Conservation (phyloP, 2,888 invertebrate genomes). For the Monochamus alternatus region DNA sequence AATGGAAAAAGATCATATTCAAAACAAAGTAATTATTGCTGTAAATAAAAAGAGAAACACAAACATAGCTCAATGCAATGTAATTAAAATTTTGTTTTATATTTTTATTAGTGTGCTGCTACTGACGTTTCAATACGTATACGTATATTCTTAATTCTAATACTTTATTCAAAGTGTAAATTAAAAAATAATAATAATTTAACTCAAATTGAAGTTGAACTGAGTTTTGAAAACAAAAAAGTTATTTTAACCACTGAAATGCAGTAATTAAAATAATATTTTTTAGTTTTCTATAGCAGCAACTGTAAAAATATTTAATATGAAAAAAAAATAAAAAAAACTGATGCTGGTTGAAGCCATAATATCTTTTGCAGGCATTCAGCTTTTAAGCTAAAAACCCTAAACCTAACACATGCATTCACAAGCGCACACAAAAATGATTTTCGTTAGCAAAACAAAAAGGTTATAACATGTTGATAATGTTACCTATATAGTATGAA, state of each 20-base stretch:
- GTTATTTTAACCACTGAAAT: too few relatives aligned
- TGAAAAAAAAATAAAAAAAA: background rate
- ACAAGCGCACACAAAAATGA: conserved; percentile 67
- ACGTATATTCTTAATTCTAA: background rate
- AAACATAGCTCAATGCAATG: too few relatives aligned
- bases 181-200: too few relatives aligned
- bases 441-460: conserved; percentile 63
- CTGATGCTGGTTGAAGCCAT: conserved; percentile 10
- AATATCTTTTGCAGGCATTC: conserved; percentile 35
- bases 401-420: conserved; percentile 70
- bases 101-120: background rate
- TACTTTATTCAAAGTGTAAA: too few relatives aligned
- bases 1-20: background rate
- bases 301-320: background rate
- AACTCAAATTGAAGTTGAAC: too few relatives aligned
- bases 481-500: conserved; percentile 60
- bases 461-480: conserved; percentile 53
- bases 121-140: background rate
- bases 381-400: conserved; percentile 60
- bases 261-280: too few relatives aligned
- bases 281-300: background rate
- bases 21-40: background rate
- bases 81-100: too few relatives aligned
- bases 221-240: too few relatives aligned
- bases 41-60: too few relatives aligned